Evolutionary conservation across 2,797 vertebrate species (phyloP).

Genomic region (Crocodylus rhombifer): DNA sequence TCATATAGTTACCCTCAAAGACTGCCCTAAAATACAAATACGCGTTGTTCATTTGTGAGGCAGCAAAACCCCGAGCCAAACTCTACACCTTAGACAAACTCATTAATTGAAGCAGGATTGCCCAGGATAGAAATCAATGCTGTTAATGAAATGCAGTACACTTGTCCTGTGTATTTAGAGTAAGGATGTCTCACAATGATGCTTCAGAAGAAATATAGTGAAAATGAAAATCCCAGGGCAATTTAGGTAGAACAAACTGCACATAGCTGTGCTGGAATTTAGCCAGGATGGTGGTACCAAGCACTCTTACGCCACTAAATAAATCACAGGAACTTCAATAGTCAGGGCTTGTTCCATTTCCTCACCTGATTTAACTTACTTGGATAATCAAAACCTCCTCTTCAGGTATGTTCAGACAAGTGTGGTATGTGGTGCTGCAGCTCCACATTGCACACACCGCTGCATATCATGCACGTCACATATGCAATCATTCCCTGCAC

Average conservation of each 20-base stretch:
- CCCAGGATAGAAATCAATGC: background rate
- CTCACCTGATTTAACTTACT: background rate
- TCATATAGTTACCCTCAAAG: background rate
- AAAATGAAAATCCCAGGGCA: background rate
- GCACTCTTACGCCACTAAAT: background rate
- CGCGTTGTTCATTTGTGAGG: background rate
- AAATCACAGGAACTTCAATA: background rate
- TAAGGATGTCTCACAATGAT: background rate
- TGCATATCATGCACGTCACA: too few relatives aligned
- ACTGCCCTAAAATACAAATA: background rate
- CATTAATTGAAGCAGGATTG: background rate
- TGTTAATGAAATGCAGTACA: background rate
- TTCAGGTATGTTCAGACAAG: background rate
- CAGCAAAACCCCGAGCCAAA: background rate
- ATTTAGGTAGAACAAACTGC: background rate
- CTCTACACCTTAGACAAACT: background rate
- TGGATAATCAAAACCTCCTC: background rate
- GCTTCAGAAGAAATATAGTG: background rate
- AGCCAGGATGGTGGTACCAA: background rate
- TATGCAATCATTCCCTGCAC: too few relatives aligned
- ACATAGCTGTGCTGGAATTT: background rate
- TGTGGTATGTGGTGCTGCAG: too few relatives aligned
- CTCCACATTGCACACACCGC: too few relatives aligned
- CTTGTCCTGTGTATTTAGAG: background rate
- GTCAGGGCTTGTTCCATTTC: background rate